phyloP scores from a whole-genome alignment of 2,888 invertebrate species.

The Hedychridium roseum region DNA sequence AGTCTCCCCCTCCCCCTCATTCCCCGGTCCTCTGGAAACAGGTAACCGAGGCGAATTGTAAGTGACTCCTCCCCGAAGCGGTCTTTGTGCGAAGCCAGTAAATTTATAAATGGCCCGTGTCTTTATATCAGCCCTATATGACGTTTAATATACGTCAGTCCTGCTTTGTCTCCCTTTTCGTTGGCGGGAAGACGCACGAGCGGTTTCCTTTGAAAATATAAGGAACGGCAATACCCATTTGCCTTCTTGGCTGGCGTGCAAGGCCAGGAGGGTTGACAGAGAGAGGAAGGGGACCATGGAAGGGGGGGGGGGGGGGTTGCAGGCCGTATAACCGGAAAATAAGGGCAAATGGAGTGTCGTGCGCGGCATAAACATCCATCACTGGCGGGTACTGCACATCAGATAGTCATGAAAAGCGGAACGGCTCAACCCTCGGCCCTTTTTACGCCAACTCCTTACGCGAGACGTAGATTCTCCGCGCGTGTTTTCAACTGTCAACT shows the following conservation, averaged over 20 bases:
- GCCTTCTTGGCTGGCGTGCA: conserved; percentile 10
- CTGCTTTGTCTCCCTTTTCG: conserved; percentile 13
- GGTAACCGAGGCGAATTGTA: too few relatives aligned
- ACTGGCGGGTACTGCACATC: conserved; percentile 41
- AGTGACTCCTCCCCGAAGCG: too few relatives aligned
- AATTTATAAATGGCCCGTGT: too few relatives aligned
- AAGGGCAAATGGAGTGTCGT: conserved; percentile 37
- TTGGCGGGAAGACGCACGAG: conserved; percentile 20
- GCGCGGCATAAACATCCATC: conserved; percentile 38
- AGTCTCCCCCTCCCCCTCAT: too few relatives aligned
- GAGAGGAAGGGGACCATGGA: neutral
- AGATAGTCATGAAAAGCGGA: conserved; percentile 41
- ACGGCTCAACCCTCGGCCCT: too few relatives aligned
- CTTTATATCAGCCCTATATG: too few relatives aligned
- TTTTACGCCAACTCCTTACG: too few relatives aligned
- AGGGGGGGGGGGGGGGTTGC: neutral
- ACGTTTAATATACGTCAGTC: too few relatives aligned
- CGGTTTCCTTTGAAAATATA: conserved; percentile 38
- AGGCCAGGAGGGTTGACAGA: conserved; percentile 10
- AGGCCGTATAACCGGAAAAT: conserved; percentile 28
- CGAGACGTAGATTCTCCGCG: too few relatives aligned
- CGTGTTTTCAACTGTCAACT: too few relatives aligned
- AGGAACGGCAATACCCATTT: conserved; percentile 43
- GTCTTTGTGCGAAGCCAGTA: too few relatives aligned
- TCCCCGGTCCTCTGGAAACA: too few relatives aligned